Conservation (phyloP, 1,140 invertebrate species). For the Parapsyche elsis region DNA sequence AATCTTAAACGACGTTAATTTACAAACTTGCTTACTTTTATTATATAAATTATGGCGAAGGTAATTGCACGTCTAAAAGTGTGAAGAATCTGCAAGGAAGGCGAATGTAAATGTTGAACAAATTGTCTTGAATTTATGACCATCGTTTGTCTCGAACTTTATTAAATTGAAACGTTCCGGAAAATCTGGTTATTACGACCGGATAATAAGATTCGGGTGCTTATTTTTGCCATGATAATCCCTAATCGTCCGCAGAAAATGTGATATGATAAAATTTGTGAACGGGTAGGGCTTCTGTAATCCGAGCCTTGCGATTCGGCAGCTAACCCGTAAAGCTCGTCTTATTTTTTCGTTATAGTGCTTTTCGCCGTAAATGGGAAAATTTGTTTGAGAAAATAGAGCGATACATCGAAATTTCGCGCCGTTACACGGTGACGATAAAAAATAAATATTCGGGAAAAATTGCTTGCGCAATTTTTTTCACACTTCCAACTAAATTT, state of each 20-base stretch:
- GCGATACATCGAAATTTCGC: neutral
- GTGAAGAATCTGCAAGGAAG: no score
- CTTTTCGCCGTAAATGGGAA: neutral
- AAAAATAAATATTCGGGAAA: neutral
- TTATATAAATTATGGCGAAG: no score
- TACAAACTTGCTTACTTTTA: no score
- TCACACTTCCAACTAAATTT: no score
- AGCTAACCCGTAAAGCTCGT: neutral
- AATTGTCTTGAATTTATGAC: no score
- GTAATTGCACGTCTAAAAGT: no score
- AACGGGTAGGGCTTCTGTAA: slow-evolving; percentile 6
- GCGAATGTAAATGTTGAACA: no score
- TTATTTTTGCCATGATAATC: slow-evolving; percentile 9
- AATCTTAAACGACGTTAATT: neutral
- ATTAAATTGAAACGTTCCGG: no score
- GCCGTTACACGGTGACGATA: neutral
- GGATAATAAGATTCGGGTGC: neutral
- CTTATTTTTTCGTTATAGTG: slow-evolving; percentile 8
- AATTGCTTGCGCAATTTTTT: neutral
- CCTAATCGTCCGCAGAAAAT: slow-evolving; percentile 30
- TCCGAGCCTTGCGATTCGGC: neutral
- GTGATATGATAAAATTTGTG: slow-evolving; percentile 14
- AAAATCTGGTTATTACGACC: neutral
- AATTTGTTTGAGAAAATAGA: neutral
- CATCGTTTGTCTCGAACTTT: no score